Evolutionary conservation across 2,888 invertebrate genomes (phyloP), one percentile per base, ranked within the genome.

Genomic region (Nymphalis c-album): DNA sequence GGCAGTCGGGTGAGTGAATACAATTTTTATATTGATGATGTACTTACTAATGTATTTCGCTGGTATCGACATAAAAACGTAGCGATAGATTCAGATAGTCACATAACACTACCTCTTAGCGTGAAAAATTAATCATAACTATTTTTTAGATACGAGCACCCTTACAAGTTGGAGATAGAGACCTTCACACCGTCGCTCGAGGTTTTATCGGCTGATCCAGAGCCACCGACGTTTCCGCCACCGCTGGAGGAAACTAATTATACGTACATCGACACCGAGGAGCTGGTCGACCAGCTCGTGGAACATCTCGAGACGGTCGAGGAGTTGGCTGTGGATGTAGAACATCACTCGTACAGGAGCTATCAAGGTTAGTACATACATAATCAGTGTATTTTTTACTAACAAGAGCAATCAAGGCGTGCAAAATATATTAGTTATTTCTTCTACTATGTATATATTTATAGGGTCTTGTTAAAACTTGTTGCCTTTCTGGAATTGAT

Each of bases 341-440:
- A 97, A 93, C 98, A 98, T 86, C 98, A 99, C 85, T 96, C 96
- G 0, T 98, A 97, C 81, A 94, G 99, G 68, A 95, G 96, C 0
- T 99, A 96, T 84, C 96, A 96, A 92, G 99, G 99, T 86, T 70
- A 22, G 60, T 57, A n/a, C 60, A 59, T 18, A 3, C 10, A 8
- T 22, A 20, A 3, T 40, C 3, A 3, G 13, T 40, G 0, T 40
- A 13, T 13, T 40, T 40, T 13, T 40, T 40, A 13, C 2, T 13
- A 40, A 13, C 10, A 40, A 4, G 13, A 3, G 13, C 13, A 40
- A 13, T 40, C 2, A 40, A 40, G 35, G 8, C 10, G 35, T 10
- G 35, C 3, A 40, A 40, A 40, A 40, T 40, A 7, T 35, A 35
- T 8, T 8, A 8, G 10, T 8, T 40, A 13, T 40, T 13, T 13